Conservation (phyloP, 2,113 vertebrate species). For the Theristicus caerulescens region DNA sequence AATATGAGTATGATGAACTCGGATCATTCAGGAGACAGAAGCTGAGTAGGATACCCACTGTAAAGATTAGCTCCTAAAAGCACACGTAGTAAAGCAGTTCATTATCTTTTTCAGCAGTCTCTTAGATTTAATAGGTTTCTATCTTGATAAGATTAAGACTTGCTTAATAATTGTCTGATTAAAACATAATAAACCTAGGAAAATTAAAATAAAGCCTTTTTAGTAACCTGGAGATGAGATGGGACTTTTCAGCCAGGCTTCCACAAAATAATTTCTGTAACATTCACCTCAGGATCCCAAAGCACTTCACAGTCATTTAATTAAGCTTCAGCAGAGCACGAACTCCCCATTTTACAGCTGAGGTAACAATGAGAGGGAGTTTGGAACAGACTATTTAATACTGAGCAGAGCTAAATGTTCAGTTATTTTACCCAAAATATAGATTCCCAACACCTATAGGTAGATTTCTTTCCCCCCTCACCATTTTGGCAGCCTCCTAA, state of each 20-base stretch:
- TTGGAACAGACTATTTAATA: background rate
- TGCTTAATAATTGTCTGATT: slow-evolving; percentile 51
- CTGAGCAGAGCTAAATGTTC: background rate
- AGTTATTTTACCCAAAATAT: background rate
- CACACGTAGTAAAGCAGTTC: slow-evolving; percentile 8
- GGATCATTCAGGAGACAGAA: background rate
- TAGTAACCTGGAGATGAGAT: slow-evolving; percentile 7
- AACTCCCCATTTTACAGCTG: slow-evolving; percentile 38
- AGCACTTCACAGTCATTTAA: slow-evolving; percentile 43
- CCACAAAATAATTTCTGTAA: slow-evolving; percentile 31
- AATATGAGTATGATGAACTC: background rate
- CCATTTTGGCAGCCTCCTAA: background rate
- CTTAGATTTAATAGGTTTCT: slow-evolving; percentile 1
- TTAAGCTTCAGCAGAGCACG: slow-evolving; percentile 47
- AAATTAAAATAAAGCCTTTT: slow-evolving; percentile 30
- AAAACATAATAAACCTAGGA: slow-evolving; percentile 49
- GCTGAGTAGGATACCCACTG: background rate
- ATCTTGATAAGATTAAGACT: slow-evolving; percentile 24
- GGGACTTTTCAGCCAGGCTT: slow-evolving; percentile 10
- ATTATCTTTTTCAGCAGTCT: background rate
- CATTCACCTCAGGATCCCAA: slow-evolving; percentile 41
- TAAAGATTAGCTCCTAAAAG: slow-evolving; percentile 26
- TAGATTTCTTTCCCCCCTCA: background rate
- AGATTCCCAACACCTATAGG: background rate
- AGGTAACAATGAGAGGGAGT: slow-evolving; percentile 11